These are phyloP conservation scores for Pseudomyrmex gracilis DNA, from an alignment of 1,140 invertebrate genomes.

Conservation along the genomic window DNA sequence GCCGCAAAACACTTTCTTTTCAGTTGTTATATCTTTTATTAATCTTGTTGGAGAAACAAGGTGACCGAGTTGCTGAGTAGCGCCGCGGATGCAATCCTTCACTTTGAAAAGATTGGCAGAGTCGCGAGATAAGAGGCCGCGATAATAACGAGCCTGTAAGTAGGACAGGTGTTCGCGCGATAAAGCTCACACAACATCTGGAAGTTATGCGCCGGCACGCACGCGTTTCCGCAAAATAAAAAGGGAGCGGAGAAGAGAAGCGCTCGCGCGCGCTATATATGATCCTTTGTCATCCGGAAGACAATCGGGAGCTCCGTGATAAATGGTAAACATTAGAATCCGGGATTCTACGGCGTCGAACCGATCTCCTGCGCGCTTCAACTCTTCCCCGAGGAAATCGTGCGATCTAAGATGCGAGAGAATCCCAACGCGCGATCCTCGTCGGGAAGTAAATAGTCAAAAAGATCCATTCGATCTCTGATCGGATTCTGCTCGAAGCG, in stretches of 20 bases:
- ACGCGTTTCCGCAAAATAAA: slow-evolving; percentile 76
- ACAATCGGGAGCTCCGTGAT: slow-evolving; percentile 67
- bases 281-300: slow-evolving; percentile 71
- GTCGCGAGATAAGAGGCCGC: slow-evolving; percentile 77
- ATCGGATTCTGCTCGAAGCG: slow-evolving; percentile 10
- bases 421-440: slow-evolving; percentile 14
- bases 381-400: slow-evolving; percentile 54
- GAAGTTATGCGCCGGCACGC: slow-evolving; percentile 84
- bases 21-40: slow-evolving; percentile 25
- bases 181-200: slow-evolving; percentile 80
- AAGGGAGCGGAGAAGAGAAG: slow-evolving; percentile 27
- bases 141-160: slow-evolving; percentile 82
- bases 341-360: not conserved
- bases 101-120: slow-evolving; percentile 71
- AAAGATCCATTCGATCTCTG: slow-evolving; percentile 18
- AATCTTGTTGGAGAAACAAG: slow-evolving; percentile 20
- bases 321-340: slow-evolving; percentile 68
- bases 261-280: slow-evolving; percentile 23
- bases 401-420: slow-evolving; percentile 27
- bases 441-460: slow-evolving; percentile 39
- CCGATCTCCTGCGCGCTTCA: slow-evolving; percentile 19
- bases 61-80: slow-evolving; percentile 13
- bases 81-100: slow-evolving; percentile 24
- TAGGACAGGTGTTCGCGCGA: slow-evolving; percentile 83
- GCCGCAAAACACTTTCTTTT: not conserved